A percentile compares a stretch with the other conserved stretches of the same genome.
These are phyloP conservation scores for Diaprepes abbreviatus DNA, from an alignment of 2,888 invertebrate species.

Conservation along the genomic window DNA sequence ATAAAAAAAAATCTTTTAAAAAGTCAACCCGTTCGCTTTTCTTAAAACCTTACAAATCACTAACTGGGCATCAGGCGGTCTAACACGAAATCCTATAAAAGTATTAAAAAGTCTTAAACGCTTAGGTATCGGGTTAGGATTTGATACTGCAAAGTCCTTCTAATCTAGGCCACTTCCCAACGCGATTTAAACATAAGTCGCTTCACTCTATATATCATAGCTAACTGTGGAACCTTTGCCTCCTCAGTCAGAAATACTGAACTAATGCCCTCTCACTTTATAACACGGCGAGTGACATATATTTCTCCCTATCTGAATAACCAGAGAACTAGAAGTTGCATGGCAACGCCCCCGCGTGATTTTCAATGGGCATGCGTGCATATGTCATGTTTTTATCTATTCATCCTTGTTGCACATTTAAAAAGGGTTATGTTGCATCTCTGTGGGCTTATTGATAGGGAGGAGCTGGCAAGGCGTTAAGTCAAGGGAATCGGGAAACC, in stretches of 20 bases:
- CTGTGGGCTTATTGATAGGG: conserved; percentile 62
- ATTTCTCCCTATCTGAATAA: conserved; percentile 56
- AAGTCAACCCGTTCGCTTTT: conserved; percentile 48
- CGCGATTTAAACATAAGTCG: conserved; percentile 82
- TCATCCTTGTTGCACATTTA: conserved; percentile 54
- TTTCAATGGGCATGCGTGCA: conserved; percentile 63
- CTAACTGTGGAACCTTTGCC: conserved; percentile 59
- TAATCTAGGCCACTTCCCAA: conserved; percentile 83
- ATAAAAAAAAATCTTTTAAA: conserved; percentile 16
- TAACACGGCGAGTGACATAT: conserved; percentile 51
- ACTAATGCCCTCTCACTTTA: conserved; percentile 58
- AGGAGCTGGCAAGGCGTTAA: conserved; percentile 65
- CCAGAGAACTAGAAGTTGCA: conserved; percentile 56
- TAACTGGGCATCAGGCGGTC: conserved; percentile 64
- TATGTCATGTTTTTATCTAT: conserved; percentile 57
- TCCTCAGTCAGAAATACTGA: conserved; percentile 62
- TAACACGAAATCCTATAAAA: conserved; percentile 71
- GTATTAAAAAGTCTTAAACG: conserved; percentile 83
- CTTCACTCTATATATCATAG: conserved; percentile 78
- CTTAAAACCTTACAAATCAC: conserved; percentile 67
- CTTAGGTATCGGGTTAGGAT: conserved; percentile 76
- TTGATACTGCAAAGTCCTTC: conserved; percentile 71
- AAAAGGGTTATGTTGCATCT: conserved; percentile 52
- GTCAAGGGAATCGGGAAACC: conserved; percentile 65
- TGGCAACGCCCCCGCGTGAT: conserved; percentile 62